phyloP scores from a whole-genome alignment of 2,113 vertebrate genomes.

The Lamprologus ornatipinnis region DNA sequence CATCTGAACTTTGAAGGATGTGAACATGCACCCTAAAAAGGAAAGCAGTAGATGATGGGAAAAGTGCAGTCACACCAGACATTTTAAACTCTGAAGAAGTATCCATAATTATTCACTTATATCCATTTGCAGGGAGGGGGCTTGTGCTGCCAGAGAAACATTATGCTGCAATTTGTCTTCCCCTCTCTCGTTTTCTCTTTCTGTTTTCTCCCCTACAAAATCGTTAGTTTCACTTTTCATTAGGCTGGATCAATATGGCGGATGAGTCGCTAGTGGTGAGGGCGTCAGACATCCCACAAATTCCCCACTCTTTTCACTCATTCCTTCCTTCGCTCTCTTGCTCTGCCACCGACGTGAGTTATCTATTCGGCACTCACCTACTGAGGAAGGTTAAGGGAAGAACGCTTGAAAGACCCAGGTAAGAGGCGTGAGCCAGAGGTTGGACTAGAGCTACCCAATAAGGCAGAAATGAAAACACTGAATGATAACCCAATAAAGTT shows the following conservation, averaged over 20 bases:
- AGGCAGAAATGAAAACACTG: conserved; percentile 40
- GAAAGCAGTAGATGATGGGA: neutral
- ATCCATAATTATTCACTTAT: conserved; percentile 56
- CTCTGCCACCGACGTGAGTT: neutral
- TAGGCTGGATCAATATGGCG: conserved; percentile 63
- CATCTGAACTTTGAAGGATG: neutral
- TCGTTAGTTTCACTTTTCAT: conserved; percentile 71
- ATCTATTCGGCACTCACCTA: neutral
- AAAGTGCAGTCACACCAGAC: neutral
- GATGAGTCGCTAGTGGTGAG: conserved; percentile 53
- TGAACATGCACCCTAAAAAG: neutral
- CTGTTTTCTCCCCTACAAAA: conserved; percentile 10
- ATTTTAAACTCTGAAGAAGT: conserved; percentile 22
- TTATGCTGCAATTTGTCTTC: conserved; percentile 57
- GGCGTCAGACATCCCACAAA: conserved; percentile 12
- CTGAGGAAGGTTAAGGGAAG: neutral
- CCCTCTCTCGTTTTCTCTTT: conserved; percentile 1
- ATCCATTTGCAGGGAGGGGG: conserved; percentile 40
- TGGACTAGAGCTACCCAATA: conserved; percentile 18
- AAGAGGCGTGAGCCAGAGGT: neutral
- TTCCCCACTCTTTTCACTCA: neutral
- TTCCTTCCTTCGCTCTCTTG: neutral
- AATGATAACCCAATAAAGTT: conserved; percentile 65
- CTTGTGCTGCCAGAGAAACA: conserved; percentile 30
- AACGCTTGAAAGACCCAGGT: neutral